Evolutionary conservation across 2,113 vertebrate genomes (phyloP), one percentile per base, ranked within the genome.

Genomic region (Odocoileus virginianus): DNA sequence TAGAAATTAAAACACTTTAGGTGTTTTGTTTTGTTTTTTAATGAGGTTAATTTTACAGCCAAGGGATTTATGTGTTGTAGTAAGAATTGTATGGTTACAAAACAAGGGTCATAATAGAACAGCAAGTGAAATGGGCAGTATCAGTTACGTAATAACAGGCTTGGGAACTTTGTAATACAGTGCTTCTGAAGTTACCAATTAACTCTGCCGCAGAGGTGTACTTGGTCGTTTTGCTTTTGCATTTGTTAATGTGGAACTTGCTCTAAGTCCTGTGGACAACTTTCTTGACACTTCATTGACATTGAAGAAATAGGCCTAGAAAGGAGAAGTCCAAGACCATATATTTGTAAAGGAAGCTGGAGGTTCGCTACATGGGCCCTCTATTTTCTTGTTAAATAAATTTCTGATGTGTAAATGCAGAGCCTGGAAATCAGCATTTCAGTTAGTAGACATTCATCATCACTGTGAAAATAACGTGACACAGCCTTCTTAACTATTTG

Each of bases 1-100:
- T 95, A 87, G 96, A 95, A 98, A 97, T 96, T 95, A 61, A 96
- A 96, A 45, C 50, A 94, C 85, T 21, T n/a, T 97, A 87, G 50
- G 40, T 43, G 19, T 10, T 71, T 30, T 81, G 6, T 57, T 89
- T 87, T 96, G 64, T 55, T 64, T 55, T 96, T 95, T 5, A 15
- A 87, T 71, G 27, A 95, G n/a, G 33, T 95, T 96, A 95, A 87
- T 89, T 98, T 96, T 89, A 84, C 57, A 95, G 40, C 76, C 58
- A 97, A 97, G 28, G 33, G 81, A 55, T 97, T 95, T 89, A n/a
- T 96, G 84, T 79, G 52, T 98, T 96, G 74, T 58, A 79, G 33
- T 98, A 64, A 96, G 78, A 85, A 91, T 57, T 0, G 0, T 83
- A 27, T 40, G 27, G 27, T 55, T 97, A 43, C 83, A 95, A 98